Conservation (phyloP, 2,797 vertebrate species). For the Tokudaia tokunoshimensis region DNA sequence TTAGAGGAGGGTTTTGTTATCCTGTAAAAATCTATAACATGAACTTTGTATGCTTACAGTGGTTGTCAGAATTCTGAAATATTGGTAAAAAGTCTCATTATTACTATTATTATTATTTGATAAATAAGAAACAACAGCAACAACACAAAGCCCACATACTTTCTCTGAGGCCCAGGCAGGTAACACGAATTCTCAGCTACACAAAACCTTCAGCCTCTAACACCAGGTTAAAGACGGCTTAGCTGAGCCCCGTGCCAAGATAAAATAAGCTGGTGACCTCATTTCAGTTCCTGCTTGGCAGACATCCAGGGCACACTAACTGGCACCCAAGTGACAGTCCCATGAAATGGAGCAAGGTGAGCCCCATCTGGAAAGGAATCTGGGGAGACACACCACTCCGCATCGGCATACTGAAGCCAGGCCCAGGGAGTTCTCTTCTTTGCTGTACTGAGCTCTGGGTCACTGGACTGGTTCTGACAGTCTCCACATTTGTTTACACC, state of each 20-base stretch:
- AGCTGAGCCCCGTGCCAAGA: slow-evolving; percentile 58
- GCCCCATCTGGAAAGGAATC: background rate
- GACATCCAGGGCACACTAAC: slow-evolving; percentile 50
- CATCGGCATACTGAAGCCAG: background rate
- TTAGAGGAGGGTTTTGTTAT: slow-evolving; percentile 35
- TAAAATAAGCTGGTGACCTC: slow-evolving; percentile 39
- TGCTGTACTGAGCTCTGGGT: background rate
- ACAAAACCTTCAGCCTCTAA: background rate
- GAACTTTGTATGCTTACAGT: background rate
- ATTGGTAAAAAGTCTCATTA: slow-evolving; percentile 6
- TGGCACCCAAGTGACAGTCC: slow-evolving; percentile 22
- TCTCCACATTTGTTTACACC: background rate
- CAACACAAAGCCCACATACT: background rate
- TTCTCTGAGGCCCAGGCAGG: background rate
- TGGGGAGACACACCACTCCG: background rate
- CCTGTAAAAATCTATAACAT: slow-evolving; percentile 16
- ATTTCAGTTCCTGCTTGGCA: slow-evolving; percentile 61
- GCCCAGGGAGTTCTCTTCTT: background rate
- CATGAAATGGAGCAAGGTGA: slow-evolving; percentile 47
- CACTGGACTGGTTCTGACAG: background rate
- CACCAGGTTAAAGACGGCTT: slow-evolving; percentile 56
- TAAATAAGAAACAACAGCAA: background rate
- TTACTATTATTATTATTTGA: background rate
- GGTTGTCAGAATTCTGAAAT: slow-evolving; percentile 58
- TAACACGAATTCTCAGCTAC: background rate